Evolutionary conservation across 2,797 vertebrate species (phyloP).

Genomic region (Oryzias sinensis): DNA sequence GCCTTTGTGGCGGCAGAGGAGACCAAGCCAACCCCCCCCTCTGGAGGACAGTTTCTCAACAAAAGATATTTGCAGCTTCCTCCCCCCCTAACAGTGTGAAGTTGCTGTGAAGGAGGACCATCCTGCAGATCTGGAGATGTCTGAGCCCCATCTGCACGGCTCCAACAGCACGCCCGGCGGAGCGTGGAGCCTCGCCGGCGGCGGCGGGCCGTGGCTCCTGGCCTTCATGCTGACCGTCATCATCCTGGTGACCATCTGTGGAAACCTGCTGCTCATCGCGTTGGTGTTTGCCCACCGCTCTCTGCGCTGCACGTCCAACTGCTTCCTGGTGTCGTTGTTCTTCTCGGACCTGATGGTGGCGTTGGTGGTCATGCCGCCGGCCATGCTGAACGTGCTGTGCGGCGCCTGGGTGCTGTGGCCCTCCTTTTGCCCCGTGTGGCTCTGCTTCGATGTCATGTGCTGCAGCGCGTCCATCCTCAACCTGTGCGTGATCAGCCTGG

Average conservation of each 20-base stretch:
- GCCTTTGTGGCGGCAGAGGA: constrained; percentile 32
- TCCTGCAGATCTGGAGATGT: constrained; percentile 48
- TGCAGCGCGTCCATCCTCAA: constrained; percentile 98
- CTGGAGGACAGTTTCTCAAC: constrained; percentile 26
- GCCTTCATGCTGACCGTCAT: constrained; percentile 86
- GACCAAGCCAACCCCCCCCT: constrained; percentile 15
- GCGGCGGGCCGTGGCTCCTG: constrained; percentile 82
- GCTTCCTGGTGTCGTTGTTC: constrained; percentile 96
- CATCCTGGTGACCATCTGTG: constrained; percentile 86
- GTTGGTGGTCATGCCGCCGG: constrained; percentile 96
- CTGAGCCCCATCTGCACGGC: constrained; percentile 54
- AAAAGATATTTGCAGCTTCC: constrained; percentile 18
- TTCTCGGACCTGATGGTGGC: constrained; percentile 97
- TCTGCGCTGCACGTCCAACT: constrained; percentile 94
- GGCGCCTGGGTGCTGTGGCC: constrained; percentile 90
- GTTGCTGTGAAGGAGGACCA: constrained; percentile 12
- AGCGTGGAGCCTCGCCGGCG: constrained; percentile 78
- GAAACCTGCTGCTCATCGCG: constrained; percentile 88
- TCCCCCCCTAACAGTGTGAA: constrained; percentile 8
- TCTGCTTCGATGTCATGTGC: constrained; percentile 96
- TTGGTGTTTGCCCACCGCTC: constrained; percentile 92
- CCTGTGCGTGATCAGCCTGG: constrained; percentile 95
- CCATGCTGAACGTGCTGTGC: constrained; percentile 92
- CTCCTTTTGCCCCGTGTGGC: constrained; percentile 90
- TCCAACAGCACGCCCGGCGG: constrained; percentile 53